Evolutionary conservation across 2,888 invertebrate species (phyloP).

Genomic region (Coelinius sp.): DNA sequence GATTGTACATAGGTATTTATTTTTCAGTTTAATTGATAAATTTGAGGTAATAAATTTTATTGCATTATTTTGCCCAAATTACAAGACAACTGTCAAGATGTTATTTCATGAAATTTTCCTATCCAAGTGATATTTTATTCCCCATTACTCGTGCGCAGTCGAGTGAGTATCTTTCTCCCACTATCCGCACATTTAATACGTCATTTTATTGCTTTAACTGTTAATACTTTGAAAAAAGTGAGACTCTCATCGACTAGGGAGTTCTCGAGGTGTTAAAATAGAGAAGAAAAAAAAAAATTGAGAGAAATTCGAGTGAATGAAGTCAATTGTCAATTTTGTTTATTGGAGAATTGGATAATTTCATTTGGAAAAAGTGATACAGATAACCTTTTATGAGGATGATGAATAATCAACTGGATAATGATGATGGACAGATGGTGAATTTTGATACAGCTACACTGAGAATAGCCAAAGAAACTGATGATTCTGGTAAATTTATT

Average conservation of each 20-base stretch:
- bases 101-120: background rate
- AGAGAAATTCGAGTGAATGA: background rate
- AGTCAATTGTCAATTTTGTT: background rate
- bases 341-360: too few species aligned
- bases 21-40: constrained; percentile 21
- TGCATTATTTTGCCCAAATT: constrained; percentile 4
- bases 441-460: constrained; percentile 60
- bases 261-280: background rate
- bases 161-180: background rate
- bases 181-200: background rate
- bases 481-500: constrained; percentile 41
- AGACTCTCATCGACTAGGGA: background rate
- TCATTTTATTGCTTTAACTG: constrained; percentile 9
- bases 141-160: background rate
- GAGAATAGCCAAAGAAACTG: constrained; percentile 56
- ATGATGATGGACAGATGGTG: constrained; percentile 58
- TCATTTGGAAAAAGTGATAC: background rate
- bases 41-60: background rate
- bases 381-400: background rate
- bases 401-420: constrained; percentile 53
- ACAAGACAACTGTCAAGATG: background rate
- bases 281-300: background rate
- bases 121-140: background rate
- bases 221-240: constrained; percentile 14
- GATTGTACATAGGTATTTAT: constrained; percentile 27